Evolutionary conservation across 2,113 vertebrate genomes (phyloP).

Genomic region (Stegastes partitus): DNA sequence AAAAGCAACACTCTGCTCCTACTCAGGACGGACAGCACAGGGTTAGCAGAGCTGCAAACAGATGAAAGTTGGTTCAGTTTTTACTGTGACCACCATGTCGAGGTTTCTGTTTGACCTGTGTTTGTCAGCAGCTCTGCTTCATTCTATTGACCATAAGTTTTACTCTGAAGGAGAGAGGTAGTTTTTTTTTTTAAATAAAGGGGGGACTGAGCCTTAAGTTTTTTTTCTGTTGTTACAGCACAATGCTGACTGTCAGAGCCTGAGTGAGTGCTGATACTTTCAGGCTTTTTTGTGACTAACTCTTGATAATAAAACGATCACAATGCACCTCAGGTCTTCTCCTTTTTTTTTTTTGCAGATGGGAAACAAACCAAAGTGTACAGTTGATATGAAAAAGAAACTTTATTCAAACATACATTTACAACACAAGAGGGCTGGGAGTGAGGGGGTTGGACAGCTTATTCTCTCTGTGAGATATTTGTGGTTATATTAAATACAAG

Average conservation of each 20-base stretch:
- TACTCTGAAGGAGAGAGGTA: too few relatives aligned
- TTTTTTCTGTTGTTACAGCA: constrained; percentile 9
- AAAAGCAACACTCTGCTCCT: constrained; percentile 24
- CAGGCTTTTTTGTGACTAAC: constrained; percentile 19
- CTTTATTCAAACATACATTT: constrained; percentile 72
- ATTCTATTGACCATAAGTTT: too few relatives aligned
- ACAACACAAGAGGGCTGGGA: constrained; percentile 30
- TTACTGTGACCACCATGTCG: too few relatives aligned
- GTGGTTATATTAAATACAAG: constrained; percentile 50
- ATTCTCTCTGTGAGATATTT: constrained; percentile 51
- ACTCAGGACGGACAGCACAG: constrained; percentile 7
- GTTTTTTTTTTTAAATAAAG: too few relatives aligned
- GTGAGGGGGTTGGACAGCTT: constrained; percentile 39
- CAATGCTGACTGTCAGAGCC: background rate
- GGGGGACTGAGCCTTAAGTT: constrained; percentile 12
- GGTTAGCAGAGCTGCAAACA: background rate
- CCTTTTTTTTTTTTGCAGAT: background rate
- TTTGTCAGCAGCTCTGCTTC: too few relatives aligned
- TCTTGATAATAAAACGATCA: constrained; percentile 35
- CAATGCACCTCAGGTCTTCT: background rate
- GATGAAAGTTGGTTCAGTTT: too few relatives aligned
- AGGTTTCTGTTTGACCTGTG: background rate
- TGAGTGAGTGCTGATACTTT: background rate
- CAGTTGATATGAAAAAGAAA: constrained; percentile 37
- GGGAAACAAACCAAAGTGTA: background rate